phyloP scores from a whole-genome alignment of 2,113 vertebrate genomes.

The Agelaius phoeniceus region DNA sequence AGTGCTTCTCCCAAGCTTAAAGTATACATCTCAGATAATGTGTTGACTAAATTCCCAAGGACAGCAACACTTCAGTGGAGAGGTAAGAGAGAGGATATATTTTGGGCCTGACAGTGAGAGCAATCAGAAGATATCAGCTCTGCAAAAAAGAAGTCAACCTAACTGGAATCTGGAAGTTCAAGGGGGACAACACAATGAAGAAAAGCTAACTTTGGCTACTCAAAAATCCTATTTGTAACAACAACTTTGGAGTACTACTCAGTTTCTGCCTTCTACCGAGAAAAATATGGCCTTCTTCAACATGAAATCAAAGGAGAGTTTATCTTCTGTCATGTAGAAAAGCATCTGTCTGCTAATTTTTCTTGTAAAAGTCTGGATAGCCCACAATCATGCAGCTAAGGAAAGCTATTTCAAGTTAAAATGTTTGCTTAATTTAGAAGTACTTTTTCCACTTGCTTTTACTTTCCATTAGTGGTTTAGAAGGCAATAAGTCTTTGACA shows the following conservation, averaged over 20 bases:
- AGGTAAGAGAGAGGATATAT: not conserved
- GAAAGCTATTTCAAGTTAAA: not conserved
- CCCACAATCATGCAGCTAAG: not conserved
- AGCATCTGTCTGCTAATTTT: not conserved
- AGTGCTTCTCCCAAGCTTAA: not conserved
- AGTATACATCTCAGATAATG: not conserved
- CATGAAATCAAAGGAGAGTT: not conserved
- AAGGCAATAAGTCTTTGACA: not conserved
- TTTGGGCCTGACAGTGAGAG: not conserved
- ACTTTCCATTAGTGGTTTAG: not conserved
- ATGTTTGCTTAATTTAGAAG: not conserved
- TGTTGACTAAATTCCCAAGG: not conserved
- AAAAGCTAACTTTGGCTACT: not conserved
- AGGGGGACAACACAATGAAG: not conserved
- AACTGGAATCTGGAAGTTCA: not conserved
- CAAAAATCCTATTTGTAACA: not conserved
- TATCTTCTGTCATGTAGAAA: not conserved
- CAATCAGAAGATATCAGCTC: not conserved
- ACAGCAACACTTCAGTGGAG: not conserved
- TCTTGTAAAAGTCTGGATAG: not conserved
- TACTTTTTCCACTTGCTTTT: not conserved
- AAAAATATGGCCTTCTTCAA: not conserved
- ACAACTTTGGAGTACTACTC: not conserved
- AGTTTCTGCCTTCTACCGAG: not conserved
- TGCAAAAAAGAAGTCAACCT: not conserved